Base-by-base conservation (phyloP, 2,888 invertebrate genomes). In the Ischnura elegans region DNA sequence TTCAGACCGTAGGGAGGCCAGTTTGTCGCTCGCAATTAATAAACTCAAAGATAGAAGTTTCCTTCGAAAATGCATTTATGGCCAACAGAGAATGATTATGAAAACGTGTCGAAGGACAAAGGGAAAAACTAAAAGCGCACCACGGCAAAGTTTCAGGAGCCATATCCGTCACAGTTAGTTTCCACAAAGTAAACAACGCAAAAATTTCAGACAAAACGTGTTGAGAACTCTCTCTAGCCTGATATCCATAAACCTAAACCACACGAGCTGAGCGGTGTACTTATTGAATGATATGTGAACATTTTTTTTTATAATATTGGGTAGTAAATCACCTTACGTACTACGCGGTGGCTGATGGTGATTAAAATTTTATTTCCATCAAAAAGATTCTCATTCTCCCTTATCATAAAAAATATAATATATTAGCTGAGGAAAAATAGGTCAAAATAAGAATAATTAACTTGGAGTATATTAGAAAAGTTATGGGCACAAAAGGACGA, bases 271-370 rank as follows among this genome's bases (percentile, higher is more conserved):
- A 90, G 42, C 43, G 90, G 90, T 90, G 90, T 90, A 90, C 90
- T 90, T n/a, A 61, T 61, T 90, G 90, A 90, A 43, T 90, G 90
- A 90, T 90, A 90, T 90, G 90, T 90, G 90, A 90, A 90, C 43
- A 61, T 86, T 86, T 45, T 51, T 45, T 51, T 87, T 66, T 66
- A 90, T 36, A 66, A 90, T 90, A 90, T 42, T 66, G n/a, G 66
- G 25, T 61, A 90, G 8, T 61, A 61, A 90, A 42, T 90, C 61
- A 90, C 43, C 61, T 90, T 90, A 90, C 66, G 55, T 43, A 61
- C 90, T 90, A 90, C 90, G 66, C 61, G 66, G 66, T 66, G 90
- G 90, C 90, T 90, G 90, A 42, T 43, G 61, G 90, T 90, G 90
- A 61, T 45, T 61, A 61, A 55, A 66, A 42, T 25, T 90, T 66